phyloP scores from a whole-genome alignment of 2,797 vertebrate genomes.

The Prionace glauca region DNA sequence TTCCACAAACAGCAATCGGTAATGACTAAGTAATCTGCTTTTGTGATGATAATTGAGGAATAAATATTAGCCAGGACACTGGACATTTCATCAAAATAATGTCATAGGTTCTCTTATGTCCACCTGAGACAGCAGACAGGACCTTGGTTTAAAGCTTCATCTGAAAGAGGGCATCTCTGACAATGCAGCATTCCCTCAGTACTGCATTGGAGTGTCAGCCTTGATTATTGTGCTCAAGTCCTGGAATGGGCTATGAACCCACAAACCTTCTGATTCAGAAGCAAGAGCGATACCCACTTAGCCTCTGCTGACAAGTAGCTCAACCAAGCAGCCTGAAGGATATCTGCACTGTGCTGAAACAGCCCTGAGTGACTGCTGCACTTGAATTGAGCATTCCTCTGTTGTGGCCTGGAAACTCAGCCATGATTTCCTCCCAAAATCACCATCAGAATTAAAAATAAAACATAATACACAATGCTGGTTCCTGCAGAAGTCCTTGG shows the following conservation, averaged over 20 bases:
- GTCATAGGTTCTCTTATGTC: neutral
- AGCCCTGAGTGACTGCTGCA: neutral
- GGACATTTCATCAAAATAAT: neutral
- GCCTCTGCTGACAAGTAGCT: neutral
- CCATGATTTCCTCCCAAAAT: neutral
- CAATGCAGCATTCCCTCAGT: neutral
- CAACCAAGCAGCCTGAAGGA: neutral
- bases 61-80: neutral
- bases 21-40: neutral
- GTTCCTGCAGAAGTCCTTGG: neutral
- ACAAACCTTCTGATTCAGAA: neutral
- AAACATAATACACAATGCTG: neutral
- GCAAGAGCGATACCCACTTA: too few species aligned
- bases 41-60: neutral
- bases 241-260: neutral
- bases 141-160: neutral
- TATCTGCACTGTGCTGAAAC: neutral
- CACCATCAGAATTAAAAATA: neutral
- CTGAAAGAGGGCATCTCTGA: neutral
- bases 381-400: neutral
- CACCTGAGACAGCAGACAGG: neutral
- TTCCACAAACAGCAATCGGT: neutral
- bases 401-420: neutral
- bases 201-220: neutral
- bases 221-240: neutral